Conservation (phyloP, 2,797 vertebrate species). For the Crocodylus rhombifer region DNA sequence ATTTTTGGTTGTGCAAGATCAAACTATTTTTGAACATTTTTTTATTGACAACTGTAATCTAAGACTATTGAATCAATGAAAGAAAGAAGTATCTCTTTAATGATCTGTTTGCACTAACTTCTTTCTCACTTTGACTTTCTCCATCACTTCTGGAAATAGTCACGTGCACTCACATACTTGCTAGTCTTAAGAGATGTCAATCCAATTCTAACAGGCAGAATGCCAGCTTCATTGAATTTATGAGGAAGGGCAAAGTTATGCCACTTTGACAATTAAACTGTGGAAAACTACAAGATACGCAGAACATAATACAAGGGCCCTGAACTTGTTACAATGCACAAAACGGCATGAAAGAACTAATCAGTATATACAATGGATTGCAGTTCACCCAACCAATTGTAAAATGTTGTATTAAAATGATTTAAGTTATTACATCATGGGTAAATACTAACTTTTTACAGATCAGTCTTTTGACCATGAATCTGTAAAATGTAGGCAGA, state of each 20-base stretch:
- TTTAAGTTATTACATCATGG: constrained; percentile 78
- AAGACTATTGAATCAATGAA: neutral
- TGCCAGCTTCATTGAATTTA: constrained; percentile 69
- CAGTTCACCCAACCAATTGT: constrained; percentile 78
- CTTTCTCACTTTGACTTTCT: constrained; percentile 21
- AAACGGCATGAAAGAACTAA: constrained; percentile 81
- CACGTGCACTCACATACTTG: constrained; percentile 34
- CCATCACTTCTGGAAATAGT: constrained; percentile 32
- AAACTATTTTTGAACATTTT: neutral
- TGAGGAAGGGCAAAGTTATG: constrained; percentile 66
- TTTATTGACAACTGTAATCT: neutral
- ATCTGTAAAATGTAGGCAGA: constrained; percentile 88
- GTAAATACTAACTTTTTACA: constrained; percentile 83
- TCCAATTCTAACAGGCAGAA: constrained; percentile 73
- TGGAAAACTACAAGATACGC: constrained; percentile 80
- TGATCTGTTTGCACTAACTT: neutral
- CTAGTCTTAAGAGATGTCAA: constrained; percentile 63
- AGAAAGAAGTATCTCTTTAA: neutral
- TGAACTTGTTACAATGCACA: constrained; percentile 81
- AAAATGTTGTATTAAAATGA: constrained; percentile 77
- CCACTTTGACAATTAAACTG: constrained; percentile 72
- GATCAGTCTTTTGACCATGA: constrained; percentile 87
- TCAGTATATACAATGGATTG: constrained; percentile 84
- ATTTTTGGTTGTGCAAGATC: neutral
- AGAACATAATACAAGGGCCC: constrained; percentile 80